These are phyloP conservation scores for Leptinotarsa peninsularis DNA, from an alignment of 2,888 invertebrate genomes.

Conservation along the genomic window DNA sequence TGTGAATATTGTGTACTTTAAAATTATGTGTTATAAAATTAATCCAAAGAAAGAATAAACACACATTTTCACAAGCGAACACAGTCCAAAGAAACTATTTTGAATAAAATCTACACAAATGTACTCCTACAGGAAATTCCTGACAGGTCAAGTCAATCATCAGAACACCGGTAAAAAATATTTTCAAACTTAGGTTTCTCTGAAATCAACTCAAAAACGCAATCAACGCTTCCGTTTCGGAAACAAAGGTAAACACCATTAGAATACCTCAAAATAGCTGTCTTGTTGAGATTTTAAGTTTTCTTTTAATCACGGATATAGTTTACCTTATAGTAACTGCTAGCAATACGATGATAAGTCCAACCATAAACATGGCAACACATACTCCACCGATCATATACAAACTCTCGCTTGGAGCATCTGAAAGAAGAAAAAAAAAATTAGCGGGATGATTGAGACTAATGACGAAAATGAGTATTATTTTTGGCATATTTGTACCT, in stretches of 20 bases:
- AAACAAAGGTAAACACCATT: conserved; percentile 25
- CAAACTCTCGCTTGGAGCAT: conserved; percentile 84
- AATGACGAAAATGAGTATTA: no score
- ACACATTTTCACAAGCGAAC: no score
- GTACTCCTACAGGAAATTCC: neutral
- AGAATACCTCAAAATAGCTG: conserved; percentile 36
- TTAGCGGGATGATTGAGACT: neutral
- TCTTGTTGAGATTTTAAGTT: conserved; percentile 8
- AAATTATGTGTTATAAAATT: no score
- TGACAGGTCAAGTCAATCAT: neutral
- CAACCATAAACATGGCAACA: conserved; percentile 86
- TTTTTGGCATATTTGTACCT: no score
- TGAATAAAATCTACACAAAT: no score
- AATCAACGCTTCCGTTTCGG: neutral
- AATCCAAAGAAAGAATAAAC: no score
- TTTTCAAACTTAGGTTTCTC: neutral
- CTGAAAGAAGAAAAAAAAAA: conserved; percentile 72
- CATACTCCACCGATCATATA: conserved; percentile 88
- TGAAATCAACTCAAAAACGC: conserved; percentile 1
- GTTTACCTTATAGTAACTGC: conserved; percentile 85
- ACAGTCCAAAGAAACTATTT: no score
- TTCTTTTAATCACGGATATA: conserved; percentile 37
- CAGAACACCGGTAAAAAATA: neutral
- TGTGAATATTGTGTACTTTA: no score
- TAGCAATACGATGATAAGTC: conserved; percentile 82